These are phyloP conservation scores for Monodelphis domestica DNA, from an alignment of 2,797 vertebrate genomes.

Conservation along the genomic window DNA sequence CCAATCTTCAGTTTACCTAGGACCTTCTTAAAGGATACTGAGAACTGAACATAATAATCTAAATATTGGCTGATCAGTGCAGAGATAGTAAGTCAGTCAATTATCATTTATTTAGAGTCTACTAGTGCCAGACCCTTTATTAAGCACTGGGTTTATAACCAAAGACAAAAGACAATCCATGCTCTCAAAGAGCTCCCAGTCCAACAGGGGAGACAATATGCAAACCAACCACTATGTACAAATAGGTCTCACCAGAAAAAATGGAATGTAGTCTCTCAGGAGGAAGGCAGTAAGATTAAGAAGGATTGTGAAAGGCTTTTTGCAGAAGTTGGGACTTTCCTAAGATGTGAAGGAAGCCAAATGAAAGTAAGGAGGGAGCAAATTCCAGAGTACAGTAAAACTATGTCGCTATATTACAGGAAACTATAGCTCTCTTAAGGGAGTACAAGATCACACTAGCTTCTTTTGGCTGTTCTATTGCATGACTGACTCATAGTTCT, in stretches of 20 bases:
- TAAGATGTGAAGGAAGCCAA: background rate
- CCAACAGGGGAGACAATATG: background rate
- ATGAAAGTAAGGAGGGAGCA: background rate
- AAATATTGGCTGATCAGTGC: background rate
- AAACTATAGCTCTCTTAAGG: background rate
- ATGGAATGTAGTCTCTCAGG: background rate
- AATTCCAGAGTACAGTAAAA: background rate
- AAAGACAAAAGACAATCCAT: background rate
- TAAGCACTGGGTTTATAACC: background rate
- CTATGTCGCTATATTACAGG: background rate
- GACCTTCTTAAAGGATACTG: background rate
- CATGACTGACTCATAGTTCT: background rate
- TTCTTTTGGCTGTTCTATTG: background rate
- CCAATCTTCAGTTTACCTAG: background rate
- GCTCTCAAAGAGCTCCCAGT: background rate
- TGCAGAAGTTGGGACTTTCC: background rate
- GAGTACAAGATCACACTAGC: background rate
- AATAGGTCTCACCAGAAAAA: background rate
- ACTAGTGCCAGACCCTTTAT: background rate
- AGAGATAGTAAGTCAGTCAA: background rate
- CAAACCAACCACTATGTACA: background rate
- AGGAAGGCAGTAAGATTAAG: background rate
- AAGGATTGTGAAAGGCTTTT: background rate
- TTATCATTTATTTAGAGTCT: background rate
- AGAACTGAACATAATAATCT: background rate